phyloP scores from a whole-genome alignment of 2,797 vertebrate species.

The Danionella dracula region DNA sequence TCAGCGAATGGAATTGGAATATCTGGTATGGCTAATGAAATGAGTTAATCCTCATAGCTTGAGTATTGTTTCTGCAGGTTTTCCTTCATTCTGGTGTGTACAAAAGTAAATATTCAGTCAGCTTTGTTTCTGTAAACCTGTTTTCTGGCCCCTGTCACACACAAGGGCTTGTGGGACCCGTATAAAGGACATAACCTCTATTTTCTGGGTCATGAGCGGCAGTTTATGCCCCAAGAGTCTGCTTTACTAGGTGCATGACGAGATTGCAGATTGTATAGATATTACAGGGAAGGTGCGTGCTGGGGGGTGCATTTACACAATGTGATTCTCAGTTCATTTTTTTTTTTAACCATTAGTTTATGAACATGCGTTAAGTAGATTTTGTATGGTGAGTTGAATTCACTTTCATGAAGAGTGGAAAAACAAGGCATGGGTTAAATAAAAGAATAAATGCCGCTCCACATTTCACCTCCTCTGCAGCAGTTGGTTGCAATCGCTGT shows the following conservation, averaged over 20 bases:
- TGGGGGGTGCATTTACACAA: not conserved
- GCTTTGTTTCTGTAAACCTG: not conserved
- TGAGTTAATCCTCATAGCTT: too few relatives aligned
- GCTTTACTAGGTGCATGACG: constrained; percentile 20
- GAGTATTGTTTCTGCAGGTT: too few relatives aligned
- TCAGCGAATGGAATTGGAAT: too few relatives aligned
- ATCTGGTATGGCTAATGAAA: too few relatives aligned
- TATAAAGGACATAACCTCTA: constrained; percentile 47
- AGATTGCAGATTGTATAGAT: constrained; percentile 25
- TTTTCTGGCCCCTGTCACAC: not conserved
- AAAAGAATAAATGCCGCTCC: too few relatives aligned
- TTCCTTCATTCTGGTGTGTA: too few relatives aligned
- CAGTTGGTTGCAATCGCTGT: not conserved
- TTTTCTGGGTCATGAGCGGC: constrained; percentile 52
- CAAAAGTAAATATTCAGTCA: too few relatives aligned
- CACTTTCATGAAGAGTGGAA: too few relatives aligned
- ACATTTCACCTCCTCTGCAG: constrained; percentile 37
- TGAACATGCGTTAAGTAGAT: too few relatives aligned
- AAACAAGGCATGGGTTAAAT: too few relatives aligned
- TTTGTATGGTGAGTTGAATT: too few relatives aligned
- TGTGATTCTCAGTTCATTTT: not conserved
- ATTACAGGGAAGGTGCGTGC: not conserved
- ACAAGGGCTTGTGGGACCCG: constrained; percentile 18
- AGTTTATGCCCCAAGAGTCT: constrained; percentile 41
- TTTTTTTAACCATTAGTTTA: too few relatives aligned